These are phyloP conservation scores for Amorpha juglandis DNA, from an alignment of 2,888 invertebrate genomes.

Conservation along the genomic window DNA sequence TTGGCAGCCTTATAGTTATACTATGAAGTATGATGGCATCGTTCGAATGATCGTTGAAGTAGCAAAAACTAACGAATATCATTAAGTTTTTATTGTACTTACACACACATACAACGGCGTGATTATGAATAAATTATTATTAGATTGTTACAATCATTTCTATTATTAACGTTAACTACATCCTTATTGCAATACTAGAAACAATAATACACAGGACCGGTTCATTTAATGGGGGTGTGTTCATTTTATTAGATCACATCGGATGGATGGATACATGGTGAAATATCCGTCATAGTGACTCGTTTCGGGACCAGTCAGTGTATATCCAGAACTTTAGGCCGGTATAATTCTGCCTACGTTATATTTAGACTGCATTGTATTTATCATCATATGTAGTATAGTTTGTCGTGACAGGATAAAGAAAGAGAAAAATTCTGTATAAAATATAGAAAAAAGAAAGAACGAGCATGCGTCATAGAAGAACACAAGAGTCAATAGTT, in stretches of 20 bases:
- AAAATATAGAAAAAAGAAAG: no score
- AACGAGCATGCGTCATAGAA: no score
- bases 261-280: no score
- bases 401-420: no score
- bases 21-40: conserved; percentile 42
- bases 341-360: no score
- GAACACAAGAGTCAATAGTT: no score
- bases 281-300: no score
- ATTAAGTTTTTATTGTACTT: conserved; percentile 36
- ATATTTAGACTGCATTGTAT: no score
- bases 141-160: conserved; percentile 25
- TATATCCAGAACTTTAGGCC: no score
- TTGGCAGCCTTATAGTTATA: conserved; percentile 32
- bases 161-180: conserved; percentile 22
- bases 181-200: not conserved
- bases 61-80: conserved; percentile 41
- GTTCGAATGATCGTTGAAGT: conserved; percentile 37
- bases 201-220: conserved; percentile 1
- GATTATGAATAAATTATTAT: conserved; percentile 43
- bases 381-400: no score
- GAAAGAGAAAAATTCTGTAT: no score
- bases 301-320: no score
- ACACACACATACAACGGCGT: conserved; percentile 36
- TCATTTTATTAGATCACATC: not conserved
- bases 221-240: not conserved